Conservation (phyloP, 2,888 invertebrate species). For the Pandemis cinnamomeana region DNA sequence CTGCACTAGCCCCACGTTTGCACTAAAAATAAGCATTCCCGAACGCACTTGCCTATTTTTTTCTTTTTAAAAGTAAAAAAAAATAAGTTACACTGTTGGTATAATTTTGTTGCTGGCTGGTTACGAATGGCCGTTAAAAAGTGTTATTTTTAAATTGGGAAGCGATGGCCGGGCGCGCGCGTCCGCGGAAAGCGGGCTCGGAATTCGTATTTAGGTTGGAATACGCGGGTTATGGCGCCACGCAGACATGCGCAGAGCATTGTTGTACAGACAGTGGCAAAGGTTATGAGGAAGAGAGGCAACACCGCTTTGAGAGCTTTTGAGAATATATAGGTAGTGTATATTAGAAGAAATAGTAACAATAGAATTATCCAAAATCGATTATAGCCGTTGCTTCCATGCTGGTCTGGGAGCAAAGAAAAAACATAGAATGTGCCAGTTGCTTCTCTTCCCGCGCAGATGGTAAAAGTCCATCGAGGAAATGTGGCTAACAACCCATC, state of each 20-base stretch:
- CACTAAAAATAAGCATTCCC: conserved; percentile 72
- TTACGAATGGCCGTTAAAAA: conserved; percentile 51
- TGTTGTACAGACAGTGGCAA: conserved; percentile 58
- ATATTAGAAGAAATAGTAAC: no score
- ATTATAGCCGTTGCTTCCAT: no score
- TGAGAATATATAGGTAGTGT: neutral
- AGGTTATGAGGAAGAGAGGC: conserved; percentile 52
- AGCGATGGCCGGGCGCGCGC: conserved; percentile 72
- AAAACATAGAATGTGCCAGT: no score
- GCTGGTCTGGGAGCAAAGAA: no score
- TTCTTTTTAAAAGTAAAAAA: conserved; percentile 24
- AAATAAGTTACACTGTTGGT: conserved; percentile 36
- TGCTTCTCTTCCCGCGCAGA: no score
- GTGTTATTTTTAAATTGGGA: conserved; percentile 77
- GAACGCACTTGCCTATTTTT: conserved; percentile 39
- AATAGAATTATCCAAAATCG: no score
- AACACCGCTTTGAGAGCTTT: neutral
- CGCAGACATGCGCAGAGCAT: conserved; percentile 72
- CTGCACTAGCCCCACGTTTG: conserved; percentile 49
- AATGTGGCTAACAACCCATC: no score
- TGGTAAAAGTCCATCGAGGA: no score
- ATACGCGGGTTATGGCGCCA: conserved; percentile 76
- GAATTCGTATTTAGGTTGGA: conserved; percentile 83
- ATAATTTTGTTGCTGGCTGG: conserved; percentile 22
- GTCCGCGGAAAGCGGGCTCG: conserved; percentile 71